Evolutionary conservation across 2,113 vertebrate genomes (phyloP), one percentile per base, ranked within the genome.

Genomic region (Sitta europaea): DNA sequence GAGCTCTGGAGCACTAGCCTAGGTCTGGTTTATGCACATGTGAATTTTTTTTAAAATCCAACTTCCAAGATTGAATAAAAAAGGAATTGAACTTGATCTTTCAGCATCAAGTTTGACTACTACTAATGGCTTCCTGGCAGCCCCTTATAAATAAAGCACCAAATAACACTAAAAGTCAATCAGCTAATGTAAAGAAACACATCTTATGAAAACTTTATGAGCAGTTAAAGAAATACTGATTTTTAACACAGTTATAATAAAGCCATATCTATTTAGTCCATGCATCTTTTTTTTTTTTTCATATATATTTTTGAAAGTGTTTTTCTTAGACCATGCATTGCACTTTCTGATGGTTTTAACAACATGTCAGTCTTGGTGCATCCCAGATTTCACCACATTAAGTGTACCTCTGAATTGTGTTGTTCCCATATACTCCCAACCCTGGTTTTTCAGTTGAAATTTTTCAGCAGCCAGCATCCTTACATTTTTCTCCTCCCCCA

Each of bases 51-150:
- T 91, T 23, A 72, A 72, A 84, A 72, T 78, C 48, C n/a, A 43
- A 25, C 66, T 72, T 81, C 54, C n/a, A 62, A 92, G 61, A 89
- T 11, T 57, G 70, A 94, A 93, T 59, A 13, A 90, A 54, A 92
- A 93, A 91, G 35, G 27, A 95, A 93, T 8, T 91, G 45, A 95
- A 94, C 84, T 74, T 88, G 57, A 87, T 92, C 67, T 81, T 68
- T 79, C 75, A 88, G 58, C 43, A 51, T 91, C 55, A 83, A 92
- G 48, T 94, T 86, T 85, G 53, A 81, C 54, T 81, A 74, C 28
- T 59, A 67, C 40, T 91, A 45, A 77, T 38, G 89, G n/a, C 63
- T 40, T 90, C 93, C 91, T 55, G 43, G 43, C 40, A 88, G 67
- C 23, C 36, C 22, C 11, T 47, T 76, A 4, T 33, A 65, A 86